Percentiles rank a stretch among this genome's conserved stretches.
Conservation (phyloP, 2,888 invertebrate species). For the Dicroscelio sp. region DNA sequence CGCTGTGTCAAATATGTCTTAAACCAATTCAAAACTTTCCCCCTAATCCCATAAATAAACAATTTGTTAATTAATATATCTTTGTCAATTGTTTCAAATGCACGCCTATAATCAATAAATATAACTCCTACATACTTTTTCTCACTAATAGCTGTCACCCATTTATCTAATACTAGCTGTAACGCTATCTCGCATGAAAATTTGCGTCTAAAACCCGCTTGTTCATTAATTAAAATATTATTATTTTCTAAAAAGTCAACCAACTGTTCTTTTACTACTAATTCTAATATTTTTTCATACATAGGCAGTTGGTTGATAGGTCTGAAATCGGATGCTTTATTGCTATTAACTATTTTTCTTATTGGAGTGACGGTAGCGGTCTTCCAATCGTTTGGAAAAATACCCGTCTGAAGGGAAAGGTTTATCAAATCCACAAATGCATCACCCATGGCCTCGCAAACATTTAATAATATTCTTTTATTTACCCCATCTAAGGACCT, state of each 20-base stretch:
- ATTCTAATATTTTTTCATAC: constrained; percentile 15
- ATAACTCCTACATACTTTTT: constrained; percentile 32
- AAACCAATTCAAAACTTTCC: too few relatives aligned
- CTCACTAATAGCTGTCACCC: constrained; percentile 7
- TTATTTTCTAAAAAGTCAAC: constrained; percentile 1
- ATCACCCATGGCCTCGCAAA: constrained; percentile 23
- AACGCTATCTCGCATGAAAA: constrained; percentile 30
- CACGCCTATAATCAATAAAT: constrained; percentile 33
- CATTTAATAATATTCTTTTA: constrained; percentile 18
- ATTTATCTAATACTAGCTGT: constrained; percentile 13
- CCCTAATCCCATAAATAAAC: too few relatives aligned
- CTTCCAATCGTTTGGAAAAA: constrained; percentile 27
- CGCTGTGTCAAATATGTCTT: too few relatives aligned
- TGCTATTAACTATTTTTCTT: not conserved
- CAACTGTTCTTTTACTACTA: not conserved
- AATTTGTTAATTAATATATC: not conserved
- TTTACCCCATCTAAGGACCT: constrained; percentile 15
- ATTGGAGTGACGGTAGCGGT: not conserved
- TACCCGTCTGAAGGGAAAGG: not conserved
- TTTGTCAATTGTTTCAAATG: constrained; percentile 1
- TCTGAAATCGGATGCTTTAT: constrained; percentile 16
- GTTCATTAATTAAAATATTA: constrained; percentile 21
- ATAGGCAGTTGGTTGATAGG: constrained; percentile 32
- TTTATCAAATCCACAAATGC: constrained; percentile 4
- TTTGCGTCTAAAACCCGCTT: constrained; percentile 4